phyloP scores from a whole-genome alignment of 2,797 vertebrate species.

The Phoxinus dragarum region DNA sequence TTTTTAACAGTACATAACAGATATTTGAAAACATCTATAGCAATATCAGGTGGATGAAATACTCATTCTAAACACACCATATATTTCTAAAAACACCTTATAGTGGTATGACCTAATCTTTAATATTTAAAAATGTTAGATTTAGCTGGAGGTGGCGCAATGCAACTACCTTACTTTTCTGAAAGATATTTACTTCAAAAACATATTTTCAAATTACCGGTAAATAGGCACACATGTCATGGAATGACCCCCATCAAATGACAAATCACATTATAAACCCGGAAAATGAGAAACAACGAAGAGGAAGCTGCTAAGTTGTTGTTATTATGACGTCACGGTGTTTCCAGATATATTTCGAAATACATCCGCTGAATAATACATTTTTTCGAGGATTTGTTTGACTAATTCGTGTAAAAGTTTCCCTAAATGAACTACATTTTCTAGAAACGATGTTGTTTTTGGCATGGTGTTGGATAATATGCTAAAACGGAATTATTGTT shows the following conservation, averaged over 20 bases:
- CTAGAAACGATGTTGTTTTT: not conserved
- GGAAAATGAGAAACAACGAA: not conserved
- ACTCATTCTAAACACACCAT: not conserved
- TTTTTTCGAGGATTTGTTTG: not conserved
- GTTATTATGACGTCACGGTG: slow-evolving; percentile 26
- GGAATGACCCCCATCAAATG: not conserved
- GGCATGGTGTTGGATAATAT: not conserved
- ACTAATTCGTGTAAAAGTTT: not conserved
- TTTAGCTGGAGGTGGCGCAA: too few species aligned
- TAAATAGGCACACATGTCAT: not conserved
- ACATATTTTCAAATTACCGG: not conserved
- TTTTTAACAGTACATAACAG: not conserved
- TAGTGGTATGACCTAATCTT: not conserved
- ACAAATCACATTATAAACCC: not conserved
- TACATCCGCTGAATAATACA: not conserved
- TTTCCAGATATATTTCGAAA: slow-evolving; percentile 6
- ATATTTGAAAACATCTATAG: not conserved
- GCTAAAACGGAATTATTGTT: not conserved
- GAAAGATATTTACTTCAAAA: not conserved
- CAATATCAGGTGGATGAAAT: not conserved
- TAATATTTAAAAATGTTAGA: not conserved
- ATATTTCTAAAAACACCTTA: not conserved
- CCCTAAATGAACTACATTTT: not conserved
- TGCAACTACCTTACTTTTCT: not conserved
- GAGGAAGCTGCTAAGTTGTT: slow-evolving; percentile 13